phyloP scores from a whole-genome alignment of 2,797 vertebrate species.

The Rhabdophis nuchalis region DNA sequence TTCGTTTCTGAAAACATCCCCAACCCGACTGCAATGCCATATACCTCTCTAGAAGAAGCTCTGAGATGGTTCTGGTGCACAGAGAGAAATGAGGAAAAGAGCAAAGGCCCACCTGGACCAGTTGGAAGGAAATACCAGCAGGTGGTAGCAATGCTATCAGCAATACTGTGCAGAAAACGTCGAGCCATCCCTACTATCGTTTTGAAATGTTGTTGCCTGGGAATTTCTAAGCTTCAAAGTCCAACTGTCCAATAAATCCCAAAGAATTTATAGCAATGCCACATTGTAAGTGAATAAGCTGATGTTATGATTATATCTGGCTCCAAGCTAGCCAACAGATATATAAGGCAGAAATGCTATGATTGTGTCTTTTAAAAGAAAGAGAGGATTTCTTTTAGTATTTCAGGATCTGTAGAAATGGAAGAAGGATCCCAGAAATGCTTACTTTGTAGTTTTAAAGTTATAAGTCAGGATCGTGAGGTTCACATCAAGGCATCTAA shows the following conservation, averaged over 20 bases:
- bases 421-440: background rate
- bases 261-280: background rate
- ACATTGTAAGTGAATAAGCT: background rate
- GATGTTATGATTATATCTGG: background rate
- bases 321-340: background rate
- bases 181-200: background rate
- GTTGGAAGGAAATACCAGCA: background rate
- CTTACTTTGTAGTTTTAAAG: background rate
- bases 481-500: background rate
- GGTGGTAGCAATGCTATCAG: background rate
- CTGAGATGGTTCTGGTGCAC: background rate
- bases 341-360: background rate
- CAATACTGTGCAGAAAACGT: background rate
- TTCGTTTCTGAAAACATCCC: background rate
- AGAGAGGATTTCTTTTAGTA: background rate
- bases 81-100: background rate
- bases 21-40: background rate
- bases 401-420: background rate
- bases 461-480: background rate
- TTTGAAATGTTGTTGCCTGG: background rate
- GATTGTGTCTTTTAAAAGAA: background rate
- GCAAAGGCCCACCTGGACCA: background rate
- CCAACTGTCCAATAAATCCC: background rate
- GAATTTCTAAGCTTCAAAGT: background rate
- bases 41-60: background rate